Base-by-base conservation (phyloP, 1,140 invertebrate species). In the Bombus impatiens region DNA sequence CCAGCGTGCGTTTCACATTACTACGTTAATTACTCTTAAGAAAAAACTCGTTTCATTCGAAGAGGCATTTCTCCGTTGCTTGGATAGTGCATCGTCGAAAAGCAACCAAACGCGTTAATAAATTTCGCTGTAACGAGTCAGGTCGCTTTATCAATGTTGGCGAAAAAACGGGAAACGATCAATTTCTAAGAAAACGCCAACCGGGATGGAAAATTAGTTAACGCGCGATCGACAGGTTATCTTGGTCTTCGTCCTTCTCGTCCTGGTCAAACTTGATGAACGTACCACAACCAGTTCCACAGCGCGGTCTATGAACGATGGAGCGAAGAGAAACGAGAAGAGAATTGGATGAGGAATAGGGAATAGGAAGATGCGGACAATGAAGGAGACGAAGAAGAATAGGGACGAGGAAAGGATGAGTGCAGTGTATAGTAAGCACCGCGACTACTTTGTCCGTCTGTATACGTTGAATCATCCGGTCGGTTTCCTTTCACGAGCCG, bases 401-500 rank as follows among this genome's bases (percentile, higher is more conserved):
- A 82, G 71, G 75, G 76, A 84, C 32, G 78, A 70, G 76, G 77
- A 85, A 84, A 79, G 75, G 57, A 89, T 77, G 84, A 71, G 76
- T 70, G 82, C 47, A 80, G 68, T 65, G 82, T 77, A 90, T 87
- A 93, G 92, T 92, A 92, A 89, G 91, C 90, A 91, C 88, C 87
- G 92, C 91, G 92, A 93, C 91, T 94, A 94, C 93, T 94, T 94
- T 94, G 93, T 94, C 92, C 90, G 90, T 93, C 86, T 92, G 90
- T 93, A 89, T 88, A 92, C 90, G 93, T 93, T 93, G 93, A 94
- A 93, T 94, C 94, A 93, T 93, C 90, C 93, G 93, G 93, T 94
- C 88, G 93, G 93, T 93, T 94, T 93, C 93, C 94, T 94, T 94
- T 94, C 93, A 94, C 93, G 91, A 92, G 92, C 91, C 90, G 93